Evolutionary conservation across 2,797 vertebrate genomes (phyloP).

Genomic region (Diplodus sargus): DNA sequence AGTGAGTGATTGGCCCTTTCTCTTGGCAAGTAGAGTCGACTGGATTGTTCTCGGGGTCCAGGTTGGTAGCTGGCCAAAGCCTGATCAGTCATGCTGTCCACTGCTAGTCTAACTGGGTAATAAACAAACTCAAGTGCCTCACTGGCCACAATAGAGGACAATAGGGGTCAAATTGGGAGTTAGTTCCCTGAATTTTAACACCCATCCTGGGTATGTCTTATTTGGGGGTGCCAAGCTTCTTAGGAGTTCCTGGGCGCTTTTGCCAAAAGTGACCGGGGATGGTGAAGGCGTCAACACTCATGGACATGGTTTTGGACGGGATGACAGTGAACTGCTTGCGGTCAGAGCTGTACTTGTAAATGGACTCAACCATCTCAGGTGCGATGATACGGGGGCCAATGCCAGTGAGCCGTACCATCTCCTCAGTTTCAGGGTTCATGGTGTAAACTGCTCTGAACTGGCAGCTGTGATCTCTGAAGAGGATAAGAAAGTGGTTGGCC

Average conservation of each 20-base stretch:
- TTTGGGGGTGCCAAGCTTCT: slow-evolving; percentile 92
- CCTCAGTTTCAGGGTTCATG: slow-evolving; percentile 90
- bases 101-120: slow-evolving; percentile 51
- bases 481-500: slow-evolving; percentile 95
- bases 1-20: slow-evolving; percentile 55
- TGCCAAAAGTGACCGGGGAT: slow-evolving; percentile 94
- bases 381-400: slow-evolving; percentile 88
- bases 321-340: slow-evolving; percentile 95
- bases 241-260: slow-evolving; percentile 93
- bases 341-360: slow-evolving; percentile 97
- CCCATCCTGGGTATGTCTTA: slow-evolving; percentile 63
- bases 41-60: slow-evolving; percentile 46
- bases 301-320: slow-evolving; percentile 96
- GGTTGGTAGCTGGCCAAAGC: slow-evolving; percentile 35
- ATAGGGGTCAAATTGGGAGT: slow-evolving; percentile 38
- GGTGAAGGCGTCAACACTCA: slow-evolving; percentile 95
- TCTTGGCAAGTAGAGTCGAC: slow-evolving; percentile 56
- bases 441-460: slow-evolving; percentile 95
- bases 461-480: slow-evolving; percentile 93
- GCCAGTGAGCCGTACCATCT: slow-evolving; percentile 90
- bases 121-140: slow-evolving; percentile 58
- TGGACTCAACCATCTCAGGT: slow-evolving; percentile 90
- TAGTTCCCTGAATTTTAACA: slow-evolving; percentile 61
- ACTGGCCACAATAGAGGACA: slow-evolving; percentile 47
- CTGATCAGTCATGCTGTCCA: slow-evolving; percentile 50